phyloP scores from a whole-genome alignment of 2,113 vertebrate species.

The Lophotis ruficrista region DNA sequence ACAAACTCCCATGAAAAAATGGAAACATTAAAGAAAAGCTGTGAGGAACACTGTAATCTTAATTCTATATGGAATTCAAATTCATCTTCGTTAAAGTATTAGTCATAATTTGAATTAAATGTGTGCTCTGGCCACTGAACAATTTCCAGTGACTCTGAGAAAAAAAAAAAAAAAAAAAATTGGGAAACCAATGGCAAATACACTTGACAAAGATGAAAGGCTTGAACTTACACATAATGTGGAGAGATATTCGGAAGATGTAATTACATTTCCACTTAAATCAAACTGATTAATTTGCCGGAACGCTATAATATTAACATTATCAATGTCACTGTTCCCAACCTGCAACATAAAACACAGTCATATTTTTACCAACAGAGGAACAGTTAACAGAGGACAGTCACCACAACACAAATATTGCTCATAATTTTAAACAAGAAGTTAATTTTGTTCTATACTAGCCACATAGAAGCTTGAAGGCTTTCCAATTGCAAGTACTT shows the following conservation, averaged over 20 bases:
- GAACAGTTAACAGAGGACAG: not conserved
- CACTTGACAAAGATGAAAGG: not conserved
- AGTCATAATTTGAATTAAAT: not conserved
- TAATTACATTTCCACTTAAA: slow-evolving; percentile 94
- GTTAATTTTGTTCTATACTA: not conserved
- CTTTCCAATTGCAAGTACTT: not conserved
- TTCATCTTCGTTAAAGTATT: not conserved
- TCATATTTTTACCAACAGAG: not conserved
- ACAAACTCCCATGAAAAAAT: not conserved
- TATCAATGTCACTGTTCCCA: slow-evolving; percentile 88
- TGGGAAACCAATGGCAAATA: not conserved
- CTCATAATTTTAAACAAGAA: not conserved
- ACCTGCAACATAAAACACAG: slow-evolving; percentile 75
- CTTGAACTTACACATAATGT: slow-evolving; percentile 87
- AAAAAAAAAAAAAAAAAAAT: not conserved
- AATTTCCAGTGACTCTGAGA: not conserved
- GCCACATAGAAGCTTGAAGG: not conserved
- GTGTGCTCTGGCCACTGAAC: not conserved
- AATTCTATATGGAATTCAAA: not conserved
- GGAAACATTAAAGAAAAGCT: not conserved
- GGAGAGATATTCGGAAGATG: slow-evolving; percentile 89
- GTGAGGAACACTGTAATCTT: not conserved
- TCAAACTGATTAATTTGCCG: slow-evolving; percentile 98
- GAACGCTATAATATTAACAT: slow-evolving; percentile 95
- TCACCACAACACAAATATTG: not conserved